These are phyloP conservation scores for Exocentrus adspersus DNA, from an alignment of 2,888 invertebrate genomes.

Conservation along the genomic window DNA sequence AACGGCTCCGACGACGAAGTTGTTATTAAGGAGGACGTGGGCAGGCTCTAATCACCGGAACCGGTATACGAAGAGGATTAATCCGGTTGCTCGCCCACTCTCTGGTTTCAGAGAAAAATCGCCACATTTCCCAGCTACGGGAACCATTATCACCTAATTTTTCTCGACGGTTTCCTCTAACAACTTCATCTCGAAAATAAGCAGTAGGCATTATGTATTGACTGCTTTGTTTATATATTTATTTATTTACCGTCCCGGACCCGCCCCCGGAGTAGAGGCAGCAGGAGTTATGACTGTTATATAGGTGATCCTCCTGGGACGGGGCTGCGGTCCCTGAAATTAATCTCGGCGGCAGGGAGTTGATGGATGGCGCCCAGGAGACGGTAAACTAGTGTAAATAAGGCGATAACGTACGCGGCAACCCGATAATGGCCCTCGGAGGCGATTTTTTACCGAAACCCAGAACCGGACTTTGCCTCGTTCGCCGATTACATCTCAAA, in stretches of 20 bases:
- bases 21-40: no score
- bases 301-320: background rate
- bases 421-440: background rate
- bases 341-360: background rate
- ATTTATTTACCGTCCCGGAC: no score
- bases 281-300: conserved; percentile 6
- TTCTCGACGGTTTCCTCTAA: no score
- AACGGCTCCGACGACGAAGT: no score
- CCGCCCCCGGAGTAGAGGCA: background rate
- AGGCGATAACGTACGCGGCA: background rate
- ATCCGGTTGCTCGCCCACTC: no score
- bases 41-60: no score
- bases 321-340: background rate
- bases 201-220: no score
- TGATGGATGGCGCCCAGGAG: background rate
- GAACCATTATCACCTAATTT: background rate
- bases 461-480: no score
- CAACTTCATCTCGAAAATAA: no score
- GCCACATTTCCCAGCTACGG: background rate
- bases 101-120: background rate
- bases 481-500: no score
- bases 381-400: conserved; percentile 1
- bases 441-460: background rate
- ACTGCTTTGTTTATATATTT: no score
- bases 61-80: no score